These are phyloP conservation scores for Columba guinea DNA, from an alignment of 2,797 vertebrate genomes.

Conservation along the genomic window DNA sequence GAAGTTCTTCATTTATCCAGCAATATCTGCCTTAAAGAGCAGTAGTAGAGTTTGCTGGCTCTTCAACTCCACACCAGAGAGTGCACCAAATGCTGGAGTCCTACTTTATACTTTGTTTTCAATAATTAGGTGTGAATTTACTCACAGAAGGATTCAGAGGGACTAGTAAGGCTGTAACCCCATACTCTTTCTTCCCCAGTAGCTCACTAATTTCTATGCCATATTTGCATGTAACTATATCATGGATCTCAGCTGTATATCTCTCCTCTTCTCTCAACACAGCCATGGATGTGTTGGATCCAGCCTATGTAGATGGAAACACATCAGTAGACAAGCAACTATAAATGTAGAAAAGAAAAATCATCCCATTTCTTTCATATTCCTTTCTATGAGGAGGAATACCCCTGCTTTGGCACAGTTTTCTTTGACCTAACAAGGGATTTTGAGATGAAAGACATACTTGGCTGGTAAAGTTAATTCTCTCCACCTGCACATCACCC, in stretches of 20 bases:
- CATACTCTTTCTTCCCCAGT: background rate
- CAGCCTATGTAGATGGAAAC: background rate
- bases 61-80: background rate
- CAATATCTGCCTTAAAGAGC: background rate
- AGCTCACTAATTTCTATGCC: background rate
- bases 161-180: background rate
- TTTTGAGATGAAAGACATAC: background rate
- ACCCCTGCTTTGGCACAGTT: background rate
- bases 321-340: background rate
- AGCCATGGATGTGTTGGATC: background rate
- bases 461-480: background rate
- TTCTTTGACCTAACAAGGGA: background rate
- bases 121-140: background rate
- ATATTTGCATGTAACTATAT: background rate
- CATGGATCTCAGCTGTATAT: background rate
- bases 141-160: background rate
- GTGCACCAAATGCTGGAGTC: background rate
- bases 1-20: background rate
- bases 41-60: background rate
- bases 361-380: background rate
- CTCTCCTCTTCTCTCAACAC: background rate
- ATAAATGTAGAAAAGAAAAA: background rate
- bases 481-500: background rate
- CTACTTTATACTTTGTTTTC: background rate
- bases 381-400: background rate